phyloP scores from a whole-genome alignment of 2,113 vertebrate species.

The Triplophysa dalaica region DNA sequence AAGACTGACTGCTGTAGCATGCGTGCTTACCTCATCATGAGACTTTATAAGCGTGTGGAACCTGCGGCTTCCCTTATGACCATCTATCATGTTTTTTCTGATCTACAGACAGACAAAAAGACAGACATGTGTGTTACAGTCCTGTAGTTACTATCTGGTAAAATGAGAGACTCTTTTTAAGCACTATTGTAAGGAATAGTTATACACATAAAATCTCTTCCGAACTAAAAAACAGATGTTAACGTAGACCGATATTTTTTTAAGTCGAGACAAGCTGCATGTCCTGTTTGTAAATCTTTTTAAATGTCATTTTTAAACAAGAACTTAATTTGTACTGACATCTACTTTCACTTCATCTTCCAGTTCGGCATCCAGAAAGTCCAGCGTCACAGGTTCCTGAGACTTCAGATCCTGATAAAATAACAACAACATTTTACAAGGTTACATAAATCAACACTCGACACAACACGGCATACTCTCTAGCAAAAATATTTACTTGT shows the following conservation, averaged over 20 bases:
- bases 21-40: conserved; percentile 88
- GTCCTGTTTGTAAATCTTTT: too few relatives aligned
- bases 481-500: background rate
- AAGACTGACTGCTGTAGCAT: too few relatives aligned
- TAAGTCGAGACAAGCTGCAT: too few relatives aligned
- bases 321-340: conserved; percentile 54
- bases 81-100: conserved; percentile 90
- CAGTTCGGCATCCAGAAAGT: conserved; percentile 75
- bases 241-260: too few relatives aligned
- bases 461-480: background rate
- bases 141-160: background rate
- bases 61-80: conserved; percentile 75
- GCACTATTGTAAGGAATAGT: background rate
- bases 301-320: too few relatives aligned
- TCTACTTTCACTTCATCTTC: conserved; percentile 71
- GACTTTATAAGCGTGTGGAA: conserved; percentile 91
- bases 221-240: too few relatives aligned
- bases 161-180: background rate
- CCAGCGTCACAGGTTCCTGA: conserved; percentile 73
- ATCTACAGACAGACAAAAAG: conserved; percentile 72
- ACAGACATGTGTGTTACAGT: background rate
- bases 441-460: background rate
- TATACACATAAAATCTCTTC: background rate
- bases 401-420: conserved; percentile 65
- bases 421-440: conserved; percentile 12